Percentiles rank a stretch among this genome's conserved stretches.
phyloP scores from a whole-genome alignment of 1,140 invertebrate genomes.

The Platyscapa corneri region DNA sequence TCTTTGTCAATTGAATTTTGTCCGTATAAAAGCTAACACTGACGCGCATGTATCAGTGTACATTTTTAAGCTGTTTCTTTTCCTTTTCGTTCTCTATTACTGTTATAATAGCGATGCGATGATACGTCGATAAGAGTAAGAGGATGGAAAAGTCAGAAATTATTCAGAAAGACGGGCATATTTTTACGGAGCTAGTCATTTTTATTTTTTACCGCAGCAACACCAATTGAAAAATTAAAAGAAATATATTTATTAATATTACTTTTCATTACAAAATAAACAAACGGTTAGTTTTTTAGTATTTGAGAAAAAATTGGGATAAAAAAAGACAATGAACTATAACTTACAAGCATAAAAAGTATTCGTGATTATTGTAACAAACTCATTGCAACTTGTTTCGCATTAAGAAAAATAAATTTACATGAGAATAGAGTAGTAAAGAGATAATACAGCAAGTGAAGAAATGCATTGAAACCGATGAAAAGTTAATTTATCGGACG shows the following conservation, averaged over 20 bases:
- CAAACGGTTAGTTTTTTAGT: too few relatives aligned
- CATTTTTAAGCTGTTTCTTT: background rate
- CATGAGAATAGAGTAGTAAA: too few relatives aligned
- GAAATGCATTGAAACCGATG: background rate
- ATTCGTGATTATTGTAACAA: too few relatives aligned
- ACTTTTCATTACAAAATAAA: too few relatives aligned
- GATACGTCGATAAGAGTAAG: background rate
- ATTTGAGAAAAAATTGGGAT: too few relatives aligned
- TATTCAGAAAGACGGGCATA: background rate
- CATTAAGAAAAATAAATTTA: background rate
- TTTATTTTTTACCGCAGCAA: background rate
- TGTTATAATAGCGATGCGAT: background rate
- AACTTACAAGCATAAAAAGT: too few relatives aligned
- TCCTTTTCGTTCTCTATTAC: background rate
- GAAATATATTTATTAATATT: too few relatives aligned
- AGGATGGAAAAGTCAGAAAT: background rate
- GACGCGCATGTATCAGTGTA: background rate
- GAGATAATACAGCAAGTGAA: background rate
- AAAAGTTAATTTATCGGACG: background rate
- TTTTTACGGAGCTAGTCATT: background rate
- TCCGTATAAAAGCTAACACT: background rate
- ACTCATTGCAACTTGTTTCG: background rate
- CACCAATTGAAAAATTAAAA: background rate
- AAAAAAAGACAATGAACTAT: too few relatives aligned
- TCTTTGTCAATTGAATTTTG: constrained; percentile 30